phyloP scores from a whole-genome alignment of 2,113 vertebrate species.

The Vulpes ferrilata region DNA sequence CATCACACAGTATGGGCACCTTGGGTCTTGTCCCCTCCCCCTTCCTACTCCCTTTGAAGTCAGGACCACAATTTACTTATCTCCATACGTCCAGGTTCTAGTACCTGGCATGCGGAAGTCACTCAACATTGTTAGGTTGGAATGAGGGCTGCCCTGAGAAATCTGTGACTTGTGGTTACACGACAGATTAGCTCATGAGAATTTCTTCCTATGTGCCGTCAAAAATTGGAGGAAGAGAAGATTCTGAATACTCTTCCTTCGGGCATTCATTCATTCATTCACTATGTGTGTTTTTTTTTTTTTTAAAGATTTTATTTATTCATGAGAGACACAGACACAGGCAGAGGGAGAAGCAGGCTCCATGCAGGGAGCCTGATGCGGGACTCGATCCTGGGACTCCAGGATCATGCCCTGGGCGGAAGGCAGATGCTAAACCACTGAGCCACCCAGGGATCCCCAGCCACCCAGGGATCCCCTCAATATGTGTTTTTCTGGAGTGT shows the following conservation, averaged over 20 bases:
- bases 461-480: no score
- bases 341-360: no score
- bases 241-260: neutral
- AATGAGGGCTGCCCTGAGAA: neutral
- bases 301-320: no score
- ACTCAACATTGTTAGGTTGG: accelerated
- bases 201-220: accelerated
- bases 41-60: neutral
- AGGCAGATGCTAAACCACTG: no score
- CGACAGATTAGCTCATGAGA: neutral
- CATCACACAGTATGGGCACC: accelerated
- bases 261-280: neutral
- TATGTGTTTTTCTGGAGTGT: neutral
- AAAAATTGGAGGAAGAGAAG: neutral
- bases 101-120: neutral
- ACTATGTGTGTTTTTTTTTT: no score
- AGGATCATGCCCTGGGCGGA: no score
- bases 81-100: no score
- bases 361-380: no score
- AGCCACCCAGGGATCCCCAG: no score
- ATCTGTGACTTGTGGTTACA: neutral
- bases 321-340: no score
- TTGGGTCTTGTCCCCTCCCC: neutral
- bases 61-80: neutral
- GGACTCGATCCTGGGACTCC: no score